These are phyloP conservation scores for Catagonus wagneri DNA, from an alignment of 2,113 vertebrate genomes.

Conservation along the genomic window DNA sequence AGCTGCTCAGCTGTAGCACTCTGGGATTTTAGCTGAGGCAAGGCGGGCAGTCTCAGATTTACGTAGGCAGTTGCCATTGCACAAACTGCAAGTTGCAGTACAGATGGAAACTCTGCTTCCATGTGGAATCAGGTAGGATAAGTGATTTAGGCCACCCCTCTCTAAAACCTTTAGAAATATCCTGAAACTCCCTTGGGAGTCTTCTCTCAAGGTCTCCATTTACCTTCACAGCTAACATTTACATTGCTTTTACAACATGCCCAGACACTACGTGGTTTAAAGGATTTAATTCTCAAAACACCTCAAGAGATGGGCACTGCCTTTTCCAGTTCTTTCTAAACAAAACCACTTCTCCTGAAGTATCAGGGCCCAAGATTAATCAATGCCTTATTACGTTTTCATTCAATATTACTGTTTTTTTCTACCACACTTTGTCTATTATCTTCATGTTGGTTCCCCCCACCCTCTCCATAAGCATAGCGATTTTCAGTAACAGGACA, in stretches of 20 bases:
- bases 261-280: neutral
- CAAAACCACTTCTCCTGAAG: conserved; percentile 24
- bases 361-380: neutral
- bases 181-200: neutral
- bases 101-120: neutral
- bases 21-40: neutral
- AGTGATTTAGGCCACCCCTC: neutral
- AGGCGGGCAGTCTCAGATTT: neutral
- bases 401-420: neutral
- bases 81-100: neutral
- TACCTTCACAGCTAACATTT: neutral
- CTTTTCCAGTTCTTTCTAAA: neutral
- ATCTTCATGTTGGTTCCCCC: neutral
- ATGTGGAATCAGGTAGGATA: conserved; percentile 38
- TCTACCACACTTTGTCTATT: neutral
- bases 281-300: conserved; percentile 30
- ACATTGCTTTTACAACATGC: neutral
- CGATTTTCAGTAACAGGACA: neutral
- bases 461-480: neutral
- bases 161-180: neutral
- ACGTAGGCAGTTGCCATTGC: neutral
- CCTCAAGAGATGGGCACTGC: neutral
- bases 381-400: neutral
- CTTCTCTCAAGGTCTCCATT: conserved; percentile 4
- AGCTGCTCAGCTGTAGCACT: neutral